Evolutionary conservation across 2,113 vertebrate genomes (phyloP).

Genomic region (Rostratula benghalensis): DNA sequence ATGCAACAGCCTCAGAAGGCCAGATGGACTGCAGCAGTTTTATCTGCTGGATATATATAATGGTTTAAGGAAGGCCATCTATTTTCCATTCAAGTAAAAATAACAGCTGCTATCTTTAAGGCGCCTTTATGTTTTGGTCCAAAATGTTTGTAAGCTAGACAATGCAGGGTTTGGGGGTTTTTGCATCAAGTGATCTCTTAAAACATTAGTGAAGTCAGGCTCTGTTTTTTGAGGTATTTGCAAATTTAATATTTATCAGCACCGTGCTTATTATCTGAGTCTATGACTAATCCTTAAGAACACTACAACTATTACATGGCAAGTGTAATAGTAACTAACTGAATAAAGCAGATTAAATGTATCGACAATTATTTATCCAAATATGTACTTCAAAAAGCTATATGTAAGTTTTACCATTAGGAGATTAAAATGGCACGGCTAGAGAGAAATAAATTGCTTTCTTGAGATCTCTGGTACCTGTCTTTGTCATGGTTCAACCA

Average conservation of each 20-base stretch:
- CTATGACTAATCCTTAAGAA: background rate
- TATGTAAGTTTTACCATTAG: background rate
- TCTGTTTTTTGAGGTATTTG: background rate
- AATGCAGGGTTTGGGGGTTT: background rate
- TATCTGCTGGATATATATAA: background rate
- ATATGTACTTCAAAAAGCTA: background rate
- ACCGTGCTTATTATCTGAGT: background rate
- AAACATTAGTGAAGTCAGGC: background rate
- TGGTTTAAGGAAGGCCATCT: background rate
- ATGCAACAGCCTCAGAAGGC: background rate
- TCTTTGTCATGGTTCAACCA: background rate
- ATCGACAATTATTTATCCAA: background rate
- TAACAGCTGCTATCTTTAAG: background rate
- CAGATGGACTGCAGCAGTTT: background rate
- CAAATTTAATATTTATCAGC: background rate
- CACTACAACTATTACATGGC: background rate
- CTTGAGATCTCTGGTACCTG: background rate
- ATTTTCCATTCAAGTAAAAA: background rate
- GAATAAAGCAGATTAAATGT: background rate
- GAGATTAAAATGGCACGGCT: background rate
- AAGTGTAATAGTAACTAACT: background rate
- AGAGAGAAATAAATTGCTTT: background rate
- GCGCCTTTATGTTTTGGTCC: background rate
- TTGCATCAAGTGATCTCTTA: background rate
- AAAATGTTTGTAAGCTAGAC: background rate